A percentile compares a stretch with the other conserved stretches of the same genome.
phyloP scores from a whole-genome alignment of 2,113 vertebrate species.

The Egretta garzetta region DNA sequence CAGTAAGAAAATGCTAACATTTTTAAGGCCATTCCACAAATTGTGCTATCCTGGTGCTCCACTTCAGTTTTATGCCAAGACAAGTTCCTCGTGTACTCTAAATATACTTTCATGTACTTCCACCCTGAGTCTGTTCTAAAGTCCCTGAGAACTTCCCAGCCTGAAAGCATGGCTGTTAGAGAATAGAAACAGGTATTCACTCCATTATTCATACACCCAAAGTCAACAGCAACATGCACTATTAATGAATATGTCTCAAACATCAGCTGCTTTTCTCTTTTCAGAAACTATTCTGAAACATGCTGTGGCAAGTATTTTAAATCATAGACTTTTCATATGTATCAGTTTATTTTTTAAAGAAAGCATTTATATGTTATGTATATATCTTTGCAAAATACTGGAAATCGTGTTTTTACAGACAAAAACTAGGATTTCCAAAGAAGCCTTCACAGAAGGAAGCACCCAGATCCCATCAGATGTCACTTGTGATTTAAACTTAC shows the following conservation, averaged over 20 bases:
- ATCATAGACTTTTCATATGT: fast-evolving
- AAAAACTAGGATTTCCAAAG: background rate
- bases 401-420: background rate
- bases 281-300: background rate
- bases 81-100: background rate
- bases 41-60: background rate
- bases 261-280: background rate
- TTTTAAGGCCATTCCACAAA: background rate
- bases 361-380: background rate
- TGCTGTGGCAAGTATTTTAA: background rate
- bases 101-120: background rate
- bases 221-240: background rate
- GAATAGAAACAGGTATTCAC: background rate
- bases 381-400: background rate
- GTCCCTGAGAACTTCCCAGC: background rate
- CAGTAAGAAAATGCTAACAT: constrained; percentile 23
- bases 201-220: background rate
- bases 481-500: background rate
- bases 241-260: background rate
- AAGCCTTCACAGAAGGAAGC: background rate
- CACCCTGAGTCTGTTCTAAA: background rate
- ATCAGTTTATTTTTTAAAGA: background rate
- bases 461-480: background rate
- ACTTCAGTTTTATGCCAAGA: background rate
- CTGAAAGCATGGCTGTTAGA: background rate